Base-by-base conservation (phyloP, 2,113 vertebrate species). In the Rattus norvegicus region DNA sequence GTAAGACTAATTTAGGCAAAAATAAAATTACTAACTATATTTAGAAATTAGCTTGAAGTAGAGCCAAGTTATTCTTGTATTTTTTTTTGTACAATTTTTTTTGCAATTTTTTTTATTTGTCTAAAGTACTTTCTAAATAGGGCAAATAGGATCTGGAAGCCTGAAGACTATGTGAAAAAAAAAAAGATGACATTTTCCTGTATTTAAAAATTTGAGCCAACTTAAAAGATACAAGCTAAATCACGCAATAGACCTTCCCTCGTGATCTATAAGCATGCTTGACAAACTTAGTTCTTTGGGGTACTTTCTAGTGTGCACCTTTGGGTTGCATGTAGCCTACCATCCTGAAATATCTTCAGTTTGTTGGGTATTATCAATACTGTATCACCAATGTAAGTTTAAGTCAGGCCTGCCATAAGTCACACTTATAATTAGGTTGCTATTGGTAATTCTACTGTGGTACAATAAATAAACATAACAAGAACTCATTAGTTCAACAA, bases 151-250 rank as follows among this genome's bases (percentile, higher is more conserved):
- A 95, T 73, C 33, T 88, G 73, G 63, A 69, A 96, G 28, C 52
- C 20, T 52, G 85, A 93, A 87, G 39, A 85, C 69, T n/a, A 72
- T 81, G 1, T 26, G 76, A 36, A 52, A 93, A 96, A 93, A 96
- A 96, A 92, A 0, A 49, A 67, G 30, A 69, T 33, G 36, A 73
- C 49, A 95, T 79, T 84, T 97, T 95, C 90, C 88, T 97, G 80
- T 86, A 97, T 93, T 91, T 97, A 76, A 91, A 98, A 96, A 93
- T 95, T 33, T 81, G 39, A 85, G 39, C 75, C 81, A 96, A 89
- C 30, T 90, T 94, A 93, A 93, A 97, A 97, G 67, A 65, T 88
- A 95, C 61, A 95, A 89, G 56, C 86, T 79, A 79, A 96, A 93
- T 97, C 77, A 95, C 30, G 72, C 72, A 92, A 92, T 85, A 96